Evolutionary conservation across 2,888 invertebrate genomes (phyloP).

Genomic region (Mimas tiliae): DNA sequence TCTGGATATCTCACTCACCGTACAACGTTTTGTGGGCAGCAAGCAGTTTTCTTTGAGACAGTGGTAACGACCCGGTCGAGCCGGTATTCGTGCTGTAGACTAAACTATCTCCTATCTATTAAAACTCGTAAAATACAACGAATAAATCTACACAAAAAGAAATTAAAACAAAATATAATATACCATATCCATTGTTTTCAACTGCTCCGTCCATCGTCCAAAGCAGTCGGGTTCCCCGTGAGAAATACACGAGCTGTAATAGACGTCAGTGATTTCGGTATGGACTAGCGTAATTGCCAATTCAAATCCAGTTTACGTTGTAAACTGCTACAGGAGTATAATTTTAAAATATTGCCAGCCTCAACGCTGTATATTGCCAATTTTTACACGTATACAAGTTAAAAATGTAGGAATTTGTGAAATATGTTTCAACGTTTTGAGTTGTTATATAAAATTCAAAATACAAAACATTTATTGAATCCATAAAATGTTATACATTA

Average conservation of each 20-base stretch:
- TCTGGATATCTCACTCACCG: too few relatives aligned
- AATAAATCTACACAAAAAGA: background rate
- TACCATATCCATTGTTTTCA: conserved; percentile 42
- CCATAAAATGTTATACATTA: too few relatives aligned
- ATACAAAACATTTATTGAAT: too few relatives aligned
- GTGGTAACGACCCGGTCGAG: too few relatives aligned
- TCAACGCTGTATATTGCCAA: conserved; percentile 4
- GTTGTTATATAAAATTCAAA: background rate
- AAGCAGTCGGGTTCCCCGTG: conserved; percentile 65
- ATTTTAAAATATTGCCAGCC: conserved; percentile 23
- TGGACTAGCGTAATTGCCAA: conserved; percentile 61
- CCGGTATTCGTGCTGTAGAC: too few relatives aligned
- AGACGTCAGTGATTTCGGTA: conserved; percentile 55
- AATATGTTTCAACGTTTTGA: background rate
- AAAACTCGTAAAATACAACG: background rate
- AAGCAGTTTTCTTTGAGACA: too few relatives aligned
- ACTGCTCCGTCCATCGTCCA: conserved; percentile 32
- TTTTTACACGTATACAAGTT: background rate
- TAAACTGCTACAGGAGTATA: conserved; percentile 18
- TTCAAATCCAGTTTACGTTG: conserved; percentile 46
- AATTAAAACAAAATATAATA: background rate
- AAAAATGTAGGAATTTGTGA: conserved; percentile 12
- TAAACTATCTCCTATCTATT: too few relatives aligned
- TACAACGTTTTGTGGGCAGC: too few relatives aligned
- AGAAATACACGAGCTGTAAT: conserved; percentile 64